phyloP scores from a whole-genome alignment of 2,113 vertebrate genomes.

The Hippocampus abdominalis region DNA sequence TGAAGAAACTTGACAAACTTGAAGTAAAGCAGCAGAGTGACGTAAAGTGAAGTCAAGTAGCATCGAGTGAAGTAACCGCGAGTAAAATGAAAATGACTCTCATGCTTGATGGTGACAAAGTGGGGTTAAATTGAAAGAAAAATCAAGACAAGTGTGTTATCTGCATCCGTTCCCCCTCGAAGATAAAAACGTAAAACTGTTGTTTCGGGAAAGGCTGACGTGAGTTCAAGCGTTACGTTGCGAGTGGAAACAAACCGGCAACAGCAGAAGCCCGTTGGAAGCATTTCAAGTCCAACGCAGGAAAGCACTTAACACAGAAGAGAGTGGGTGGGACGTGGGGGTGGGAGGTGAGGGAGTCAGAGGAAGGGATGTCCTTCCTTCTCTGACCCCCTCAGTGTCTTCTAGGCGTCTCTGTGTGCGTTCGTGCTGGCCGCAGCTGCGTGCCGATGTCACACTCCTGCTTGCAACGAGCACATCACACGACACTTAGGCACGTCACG shows the following conservation, averaged over 20 bases:
- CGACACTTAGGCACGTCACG: slow-evolving; percentile 41
- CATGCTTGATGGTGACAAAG: too few species aligned
- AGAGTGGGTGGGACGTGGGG: slow-evolving; percentile 16
- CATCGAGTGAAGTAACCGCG: too few species aligned
- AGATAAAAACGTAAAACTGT: background rate
- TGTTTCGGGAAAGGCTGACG: slow-evolving; percentile 6
- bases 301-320: background rate
- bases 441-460: slow-evolving; percentile 50
- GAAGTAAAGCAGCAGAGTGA: too few species aligned
- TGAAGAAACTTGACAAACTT: too few species aligned
- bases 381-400: slow-evolving; percentile 20
- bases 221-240: slow-evolving; percentile 7
- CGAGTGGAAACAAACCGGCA: background rate
- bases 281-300: slow-evolving; percentile 11
- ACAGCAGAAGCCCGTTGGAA: background rate
- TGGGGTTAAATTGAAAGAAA: too few species aligned
- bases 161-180: slow-evolving; percentile 1
- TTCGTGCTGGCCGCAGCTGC: slow-evolving; percentile 14
- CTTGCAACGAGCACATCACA: slow-evolving; percentile 23
- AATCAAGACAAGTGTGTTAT: background rate
- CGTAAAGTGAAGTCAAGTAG: too few species aligned
- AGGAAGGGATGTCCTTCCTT: slow-evolving; percentile 30
- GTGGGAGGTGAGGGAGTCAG: background rate
- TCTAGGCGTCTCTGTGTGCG: slow-evolving; percentile 31
- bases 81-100: too few species aligned